phyloP scores from a whole-genome alignment of 1,140 invertebrate species.

The Chrysomallon squamiferum region DNA sequence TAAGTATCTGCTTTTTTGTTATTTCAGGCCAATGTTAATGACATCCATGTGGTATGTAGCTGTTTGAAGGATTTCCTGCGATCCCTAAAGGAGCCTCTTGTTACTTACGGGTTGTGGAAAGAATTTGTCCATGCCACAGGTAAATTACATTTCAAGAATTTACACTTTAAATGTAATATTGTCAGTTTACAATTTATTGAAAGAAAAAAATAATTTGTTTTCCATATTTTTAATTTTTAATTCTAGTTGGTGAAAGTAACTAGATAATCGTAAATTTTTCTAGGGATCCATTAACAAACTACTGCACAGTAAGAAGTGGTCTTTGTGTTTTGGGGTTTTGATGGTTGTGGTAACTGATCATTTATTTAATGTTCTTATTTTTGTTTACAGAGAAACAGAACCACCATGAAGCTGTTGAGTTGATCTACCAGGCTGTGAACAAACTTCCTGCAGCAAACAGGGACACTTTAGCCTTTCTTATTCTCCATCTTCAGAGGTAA shows the following conservation, averaged over 20 bases:
- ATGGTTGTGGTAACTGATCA: too few species aligned
- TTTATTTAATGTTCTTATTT: too few species aligned
- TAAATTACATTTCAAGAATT: constrained; percentile 44
- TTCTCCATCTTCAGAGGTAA: constrained; percentile 82
- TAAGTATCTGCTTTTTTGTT: not conserved
- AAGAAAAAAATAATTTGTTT: too few species aligned
- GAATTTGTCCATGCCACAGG: constrained; percentile 79
- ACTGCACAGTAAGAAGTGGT: too few species aligned
- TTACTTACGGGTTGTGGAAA: constrained; percentile 76
- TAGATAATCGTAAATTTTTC: too few species aligned
- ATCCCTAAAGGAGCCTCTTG: constrained; percentile 80
- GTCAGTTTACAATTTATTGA: too few species aligned
- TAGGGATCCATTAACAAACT: too few species aligned
- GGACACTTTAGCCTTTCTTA: constrained; percentile 85
- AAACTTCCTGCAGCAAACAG: constrained; percentile 83
- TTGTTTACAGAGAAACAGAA: not conserved
- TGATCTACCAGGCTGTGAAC: constrained; percentile 63
- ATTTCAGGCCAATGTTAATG: constrained; percentile 62
- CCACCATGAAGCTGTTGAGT: too few species aligned
- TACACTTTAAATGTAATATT: too few species aligned
- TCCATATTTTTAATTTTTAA: too few species aligned
- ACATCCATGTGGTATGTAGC: constrained; percentile 83
- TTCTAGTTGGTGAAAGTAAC: too few species aligned
- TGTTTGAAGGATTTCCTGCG: constrained; percentile 88
- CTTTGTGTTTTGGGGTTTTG: too few species aligned